Evolutionary conservation across 2,888 invertebrate genomes (phyloP), one percentile per base, ranked within the genome.

Genomic region (Leptothorax acervorum): DNA sequence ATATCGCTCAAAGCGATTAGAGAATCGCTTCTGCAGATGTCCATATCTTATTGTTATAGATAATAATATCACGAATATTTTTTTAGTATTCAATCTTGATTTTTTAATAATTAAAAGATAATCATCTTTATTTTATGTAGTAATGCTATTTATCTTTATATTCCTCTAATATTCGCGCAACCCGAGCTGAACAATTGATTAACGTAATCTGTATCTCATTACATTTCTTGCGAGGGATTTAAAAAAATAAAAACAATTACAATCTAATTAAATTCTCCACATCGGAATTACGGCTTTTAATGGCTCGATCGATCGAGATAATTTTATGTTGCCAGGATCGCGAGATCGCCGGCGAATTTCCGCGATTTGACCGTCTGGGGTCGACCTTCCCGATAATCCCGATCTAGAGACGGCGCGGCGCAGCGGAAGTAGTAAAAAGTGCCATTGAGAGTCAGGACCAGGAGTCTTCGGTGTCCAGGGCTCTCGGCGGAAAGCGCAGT

Each of bases 341-440:
- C 51, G n/a, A 31, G 31, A 70, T 48, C 9, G 39, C 45, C 23
- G 3, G 31, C 18, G 45, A 12, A 73, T 57, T 73, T 79, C 18
- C 3, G 15, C 12, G 48, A 79, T 60, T 28, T 18, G 35, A 62
- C 70, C 62, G 48, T 55, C 66, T 75, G 81, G 76, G 73, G 71
- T 78, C 82, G 83, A 82, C 83, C 82, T 89, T 89, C 74, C 42
- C n/a, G n/a, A n/a, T n/a, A n/a, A n/a, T n/a, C n/a, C n/a, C 65
- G 65, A 65, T 31, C 53, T 23, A 23, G 74, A 85, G 74, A 83
- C 82, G 63, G 35, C 73, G 6, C 35, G 35, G 35, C 35, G 39
- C 74, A 60, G 57, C 88, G 90, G 90, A 90, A 88, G 87, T 90
- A 84, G 82, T 90, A 88, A 88, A 90, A 63, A 48, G 78, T 86